Percentiles rank a stretch among this genome's conserved stretches.
These are phyloP conservation scores for Oligia fasciuncula DNA, from an alignment of 2,888 invertebrate species.

Conservation along the genomic window DNA sequence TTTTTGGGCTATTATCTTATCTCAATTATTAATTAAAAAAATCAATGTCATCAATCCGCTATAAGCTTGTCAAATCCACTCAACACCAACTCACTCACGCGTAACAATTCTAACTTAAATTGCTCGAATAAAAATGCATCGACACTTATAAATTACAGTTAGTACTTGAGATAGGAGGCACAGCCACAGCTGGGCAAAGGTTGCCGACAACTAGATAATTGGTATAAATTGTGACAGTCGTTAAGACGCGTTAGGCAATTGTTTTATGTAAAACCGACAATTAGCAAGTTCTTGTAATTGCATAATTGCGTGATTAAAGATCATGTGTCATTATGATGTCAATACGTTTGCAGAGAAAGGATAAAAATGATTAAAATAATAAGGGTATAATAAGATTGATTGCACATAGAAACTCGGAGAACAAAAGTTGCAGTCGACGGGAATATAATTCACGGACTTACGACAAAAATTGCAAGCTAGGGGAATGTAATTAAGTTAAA, in stretches of 20 bases:
- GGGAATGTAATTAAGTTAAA: not conserved
- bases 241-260: conserved; percentile 27
- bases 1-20: not conserved
- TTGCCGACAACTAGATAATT: conserved; percentile 58
- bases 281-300: conserved; percentile 40
- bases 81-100: conserved; percentile 76
- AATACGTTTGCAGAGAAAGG: not conserved
- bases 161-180: conserved; percentile 40
- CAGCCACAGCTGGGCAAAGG: conserved; percentile 63
- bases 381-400: conserved; percentile 8
- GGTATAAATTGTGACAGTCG: conserved; percentile 56
- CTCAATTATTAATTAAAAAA: not conserved
- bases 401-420: no score
- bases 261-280: conserved; percentile 51
- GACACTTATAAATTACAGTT: conserved; percentile 63
- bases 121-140: conserved; percentile 85
- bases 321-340: not conserved
- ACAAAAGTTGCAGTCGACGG: not conserved
- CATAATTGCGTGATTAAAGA: conserved; percentile 33
- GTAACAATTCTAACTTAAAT: conserved; percentile 81
- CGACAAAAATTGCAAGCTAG: not conserved
- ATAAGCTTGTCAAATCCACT: conserved; percentile 62
- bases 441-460: not conserved
- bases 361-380: no score
- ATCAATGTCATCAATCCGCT: conserved; percentile 32